These are phyloP conservation scores for Strongylocentrotus purpuratus DNA, from an alignment of 35 echinoderm and acorn worm species.

Conservation along the genomic window DNA sequence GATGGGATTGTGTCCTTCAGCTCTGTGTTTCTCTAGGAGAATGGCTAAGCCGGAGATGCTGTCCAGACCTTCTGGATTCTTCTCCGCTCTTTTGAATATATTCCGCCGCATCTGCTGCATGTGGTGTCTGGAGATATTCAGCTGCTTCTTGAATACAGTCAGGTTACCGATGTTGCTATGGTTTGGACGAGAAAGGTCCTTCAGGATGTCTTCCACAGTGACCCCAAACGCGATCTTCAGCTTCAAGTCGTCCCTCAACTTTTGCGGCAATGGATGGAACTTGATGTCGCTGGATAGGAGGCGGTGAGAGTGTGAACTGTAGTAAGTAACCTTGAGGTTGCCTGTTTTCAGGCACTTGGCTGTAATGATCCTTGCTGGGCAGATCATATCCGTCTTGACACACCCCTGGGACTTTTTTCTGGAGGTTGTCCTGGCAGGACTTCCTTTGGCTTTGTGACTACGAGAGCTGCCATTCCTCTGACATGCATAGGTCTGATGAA, in stretches of 20 bases:
- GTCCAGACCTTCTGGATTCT: constrained; percentile 40
- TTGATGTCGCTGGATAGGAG: constrained; percentile 38
- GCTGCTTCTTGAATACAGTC: constrained; percentile 50
- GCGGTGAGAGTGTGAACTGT: constrained; percentile 37
- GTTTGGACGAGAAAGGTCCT: constrained; percentile 26
- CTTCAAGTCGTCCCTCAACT: constrained; percentile 32
- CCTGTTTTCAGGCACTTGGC: constrained; percentile 36
- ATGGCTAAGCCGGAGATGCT: constrained; percentile 25
- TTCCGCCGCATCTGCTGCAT: constrained; percentile 44
- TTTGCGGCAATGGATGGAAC: constrained; percentile 42
- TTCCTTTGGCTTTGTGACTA: constrained; percentile 47
- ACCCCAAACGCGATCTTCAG: constrained; percentile 38
- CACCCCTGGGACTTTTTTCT: constrained; percentile 22
- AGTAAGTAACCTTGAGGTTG: constrained; percentile 25
- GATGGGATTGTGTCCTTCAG: constrained; percentile 28
- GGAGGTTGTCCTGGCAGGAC: constrained; percentile 32
- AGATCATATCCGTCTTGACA: constrained; percentile 33
- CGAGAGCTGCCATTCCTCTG: constrained; percentile 48
- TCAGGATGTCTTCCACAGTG: neutral
- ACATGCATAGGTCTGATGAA: constrained; percentile 48
- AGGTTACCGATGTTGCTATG: constrained; percentile 27
- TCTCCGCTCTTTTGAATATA: constrained; percentile 33
- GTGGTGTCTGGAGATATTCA: constrained; percentile 27
- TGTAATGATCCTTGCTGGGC: constrained; percentile 46
- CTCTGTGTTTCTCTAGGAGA: constrained; percentile 33